A percentile compares a stretch with the other conserved stretches of the same genome.
Evolutionary conservation across 2,113 vertebrate genomes (phyloP).

Genomic region (Toxotes chatareus): DNA sequence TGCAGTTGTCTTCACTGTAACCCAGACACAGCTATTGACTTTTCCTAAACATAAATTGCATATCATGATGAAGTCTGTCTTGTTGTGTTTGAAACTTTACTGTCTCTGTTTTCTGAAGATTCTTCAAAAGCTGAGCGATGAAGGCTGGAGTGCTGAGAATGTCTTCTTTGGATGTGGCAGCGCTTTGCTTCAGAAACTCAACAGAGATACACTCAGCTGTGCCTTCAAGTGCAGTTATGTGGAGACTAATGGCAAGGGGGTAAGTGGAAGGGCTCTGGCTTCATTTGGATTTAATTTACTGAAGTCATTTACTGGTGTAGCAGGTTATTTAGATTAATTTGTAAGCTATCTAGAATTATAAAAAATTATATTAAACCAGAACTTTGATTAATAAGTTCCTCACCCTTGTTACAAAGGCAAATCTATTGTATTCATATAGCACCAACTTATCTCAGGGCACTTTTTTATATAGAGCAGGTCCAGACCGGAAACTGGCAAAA

Average conservation of each 20-base stretch:
- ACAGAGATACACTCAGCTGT: slow-evolving; percentile 84
- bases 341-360: no score
- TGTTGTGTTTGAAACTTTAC: background rate
- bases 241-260: slow-evolving; percentile 83
- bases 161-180: slow-evolving; percentile 84
- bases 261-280: slow-evolving; percentile 12
- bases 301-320: no score
- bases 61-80: background rate
- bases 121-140: slow-evolving; percentile 79
- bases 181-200: slow-evolving; percentile 84
- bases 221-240: slow-evolving; percentile 87
- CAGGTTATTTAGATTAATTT: no score
- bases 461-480: no score
- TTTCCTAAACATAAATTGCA: background rate
- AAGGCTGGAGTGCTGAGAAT: slow-evolving; percentile 85
- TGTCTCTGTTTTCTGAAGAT: slow-evolving; percentile 68
- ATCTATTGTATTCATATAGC: no score
- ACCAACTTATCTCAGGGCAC: no score
- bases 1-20: background rate
- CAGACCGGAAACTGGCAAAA: no score
- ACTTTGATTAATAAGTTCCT: no score
- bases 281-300: background rate
- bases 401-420: no score
- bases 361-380: no score
- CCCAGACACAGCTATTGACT: background rate